Conservation (phyloP, 2,797 vertebrate species). For the Neosalanx taihuensis region DNA sequence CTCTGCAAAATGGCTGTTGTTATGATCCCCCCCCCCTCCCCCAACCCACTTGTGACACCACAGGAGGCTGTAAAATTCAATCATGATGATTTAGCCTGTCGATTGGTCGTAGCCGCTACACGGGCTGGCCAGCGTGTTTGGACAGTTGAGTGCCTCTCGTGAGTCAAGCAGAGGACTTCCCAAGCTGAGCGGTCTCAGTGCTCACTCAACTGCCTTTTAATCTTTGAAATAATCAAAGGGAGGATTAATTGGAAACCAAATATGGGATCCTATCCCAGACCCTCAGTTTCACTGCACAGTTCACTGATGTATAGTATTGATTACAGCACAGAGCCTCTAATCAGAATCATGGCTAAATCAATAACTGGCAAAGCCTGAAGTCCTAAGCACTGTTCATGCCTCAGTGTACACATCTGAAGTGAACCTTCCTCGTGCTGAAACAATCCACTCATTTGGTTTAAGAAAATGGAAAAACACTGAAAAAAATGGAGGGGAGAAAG, state of each 20-base stretch:
- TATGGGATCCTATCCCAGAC: slow-evolving; percentile 59
- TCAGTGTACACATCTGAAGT: slow-evolving; percentile 5
- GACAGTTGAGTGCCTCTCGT: slow-evolving; percentile 28
- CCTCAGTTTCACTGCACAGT: slow-evolving; percentile 63
- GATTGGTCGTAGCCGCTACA: slow-evolving; percentile 45
- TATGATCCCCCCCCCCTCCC: slow-evolving; percentile 15
- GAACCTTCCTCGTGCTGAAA: slow-evolving; percentile 1
- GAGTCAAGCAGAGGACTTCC: slow-evolving; percentile 31
- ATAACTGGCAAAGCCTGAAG: slow-evolving; percentile 32
- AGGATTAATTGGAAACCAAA: slow-evolving; percentile 62
- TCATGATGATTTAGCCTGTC: slow-evolving; percentile 45
- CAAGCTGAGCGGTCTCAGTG: slow-evolving; percentile 33
- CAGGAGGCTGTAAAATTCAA: slow-evolving; percentile 49
- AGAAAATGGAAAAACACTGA: slow-evolving; percentile 3
- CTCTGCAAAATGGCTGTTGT: slow-evolving; percentile 38
- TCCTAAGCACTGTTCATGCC: slow-evolving; percentile 5
- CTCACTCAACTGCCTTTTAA: slow-evolving; percentile 53
- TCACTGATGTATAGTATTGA: slow-evolving; percentile 68
- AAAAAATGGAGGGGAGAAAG: too few species aligned
- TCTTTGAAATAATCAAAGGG: slow-evolving; percentile 56
- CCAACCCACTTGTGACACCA: slow-evolving; percentile 22
- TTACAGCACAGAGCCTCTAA: slow-evolving; percentile 60
- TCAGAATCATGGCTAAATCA: slow-evolving; percentile 38
- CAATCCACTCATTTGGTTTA: slow-evolving; percentile 11
- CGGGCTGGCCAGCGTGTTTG: slow-evolving; percentile 32